phyloP scores from a whole-genome alignment of 92 coral and sea anemone species.

The Actinostola sp. region DNA sequence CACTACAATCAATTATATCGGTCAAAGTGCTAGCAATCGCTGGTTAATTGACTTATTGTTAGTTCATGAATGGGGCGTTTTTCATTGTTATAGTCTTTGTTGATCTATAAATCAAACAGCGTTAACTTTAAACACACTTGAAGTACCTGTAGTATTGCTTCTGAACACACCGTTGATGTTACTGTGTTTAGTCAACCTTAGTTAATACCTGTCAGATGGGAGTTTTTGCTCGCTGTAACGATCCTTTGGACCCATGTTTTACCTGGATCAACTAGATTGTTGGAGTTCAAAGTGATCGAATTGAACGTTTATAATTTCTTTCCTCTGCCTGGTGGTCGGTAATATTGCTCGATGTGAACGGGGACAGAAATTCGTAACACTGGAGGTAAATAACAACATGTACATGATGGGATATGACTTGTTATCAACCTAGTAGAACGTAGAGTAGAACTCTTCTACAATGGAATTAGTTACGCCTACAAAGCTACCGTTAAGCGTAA shows the following conservation, averaged over 20 bases:
- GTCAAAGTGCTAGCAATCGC: too few species aligned
- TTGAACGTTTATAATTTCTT: neutral
- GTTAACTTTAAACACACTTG: neutral
- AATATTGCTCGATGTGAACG: neutral
- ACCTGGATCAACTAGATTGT: neutral
- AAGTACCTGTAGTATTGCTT: constrained; percentile 6
- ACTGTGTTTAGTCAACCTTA: constrained; percentile 1
- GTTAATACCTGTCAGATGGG: neutral
- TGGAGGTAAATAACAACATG: constrained; percentile 14
- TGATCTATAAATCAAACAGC: neutral
- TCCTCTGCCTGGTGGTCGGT: neutral
- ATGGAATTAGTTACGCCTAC: too few species aligned
- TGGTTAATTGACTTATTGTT: too few species aligned
- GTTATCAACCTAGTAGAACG: too few species aligned
- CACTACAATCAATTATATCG: too few species aligned
- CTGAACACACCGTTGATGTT: neutral
- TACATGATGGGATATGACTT: too few species aligned
- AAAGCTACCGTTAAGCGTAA: too few species aligned
- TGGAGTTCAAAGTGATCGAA: too few species aligned
- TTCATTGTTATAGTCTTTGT: neutral
- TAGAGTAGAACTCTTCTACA: too few species aligned
- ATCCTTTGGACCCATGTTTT: neutral
- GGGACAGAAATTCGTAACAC: neutral
- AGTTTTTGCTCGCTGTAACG: neutral
- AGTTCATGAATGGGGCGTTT: too few species aligned